A percentile compares a stretch with the other conserved stretches of the same genome.
Evolutionary conservation across 2,888 invertebrate species (phyloP).

Genomic region (Abscondita cerata): DNA sequence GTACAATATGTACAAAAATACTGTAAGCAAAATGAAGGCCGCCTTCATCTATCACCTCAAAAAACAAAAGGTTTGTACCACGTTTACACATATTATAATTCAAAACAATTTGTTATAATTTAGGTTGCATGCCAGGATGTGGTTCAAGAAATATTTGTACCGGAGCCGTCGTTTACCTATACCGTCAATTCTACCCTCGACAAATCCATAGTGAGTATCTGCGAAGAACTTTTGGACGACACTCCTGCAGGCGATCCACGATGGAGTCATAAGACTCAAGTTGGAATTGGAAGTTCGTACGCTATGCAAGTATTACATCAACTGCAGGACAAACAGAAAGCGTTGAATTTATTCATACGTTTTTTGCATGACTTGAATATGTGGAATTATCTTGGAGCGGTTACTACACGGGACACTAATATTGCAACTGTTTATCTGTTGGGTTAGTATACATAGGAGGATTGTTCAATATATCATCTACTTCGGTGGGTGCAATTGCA

Average conservation of each 20-base stretch:
- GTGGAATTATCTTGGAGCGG: constrained; percentile 66
- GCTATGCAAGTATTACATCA: constrained; percentile 88
- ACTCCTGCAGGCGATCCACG: constrained; percentile 88
- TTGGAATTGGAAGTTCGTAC: constrained; percentile 72
- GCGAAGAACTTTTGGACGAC: constrained; percentile 83
- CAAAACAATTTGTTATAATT: constrained; percentile 25
- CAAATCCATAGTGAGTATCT: constrained; percentile 70
- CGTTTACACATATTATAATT: not conserved
- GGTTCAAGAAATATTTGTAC: constrained; percentile 59
- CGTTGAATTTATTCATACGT: constrained; percentile 75
- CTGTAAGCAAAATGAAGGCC: constrained; percentile 69
- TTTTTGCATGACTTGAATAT: constrained; percentile 76
- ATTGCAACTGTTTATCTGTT: constrained; percentile 63
- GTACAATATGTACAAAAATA: constrained; percentile 65
- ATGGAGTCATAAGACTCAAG: constrained; percentile 60
- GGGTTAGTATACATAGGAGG: constrained; percentile 40
- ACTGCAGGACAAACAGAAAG: constrained; percentile 85
- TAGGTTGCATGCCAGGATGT: constrained; percentile 61
- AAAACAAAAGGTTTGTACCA: constrained; percentile 55
- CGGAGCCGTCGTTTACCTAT: constrained; percentile 52
- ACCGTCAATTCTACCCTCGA: constrained; percentile 63
- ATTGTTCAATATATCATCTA: too few species aligned
- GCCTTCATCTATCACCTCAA: constrained; percentile 80
- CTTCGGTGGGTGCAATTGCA: too few species aligned
- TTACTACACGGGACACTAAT: constrained; percentile 54